Evolutionary conservation across 2,888 invertebrate species (phyloP), one percentile per base, ranked within the genome.

Genomic region (Torymus tubicola): DNA sequence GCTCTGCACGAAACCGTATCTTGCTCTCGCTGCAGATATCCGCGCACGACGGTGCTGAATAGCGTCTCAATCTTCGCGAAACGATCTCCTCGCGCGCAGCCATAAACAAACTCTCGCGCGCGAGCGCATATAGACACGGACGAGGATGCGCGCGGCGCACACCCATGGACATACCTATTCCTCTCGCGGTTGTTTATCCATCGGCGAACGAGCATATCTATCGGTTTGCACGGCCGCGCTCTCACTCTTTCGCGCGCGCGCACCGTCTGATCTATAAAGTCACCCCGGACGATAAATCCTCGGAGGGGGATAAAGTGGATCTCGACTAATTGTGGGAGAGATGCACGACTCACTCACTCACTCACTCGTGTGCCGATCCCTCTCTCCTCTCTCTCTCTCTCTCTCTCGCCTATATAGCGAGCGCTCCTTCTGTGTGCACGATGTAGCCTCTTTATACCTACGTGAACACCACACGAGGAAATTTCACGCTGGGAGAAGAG

Each of bases 251-350:
- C 16, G 50, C 63, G 1, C 75, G 78, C 55, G 78, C 55, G 74
- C 31, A 60, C 77, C 63, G 82, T 81, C 84, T 86, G 87, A 88
- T 89, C 87, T 87, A 79, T 81, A 88, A 86, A 87, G 86, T 88
- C 88, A 86, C 87, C 85, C 85, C 83, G 85, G 83, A 86, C 89
- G 89, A 90, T 90, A 90, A 90, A 90, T 90, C 87, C 87, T 85
- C 12, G 53, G 50, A 42, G 12, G 83, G 83, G 87, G 89, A 89
- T 89, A 89, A 90, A 90, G 88, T 88, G 88, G 89, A 90, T 90
- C 89, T 87, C 87, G 88, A 89, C 90, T 90, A 90, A 90, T 90
- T 90, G 89, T 87, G 88, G 86, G 87, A 89, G 81, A 81, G 90
- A 89, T 90, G 87, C 90, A 90, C 90, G 90, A 90, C 87, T 88